Evolutionary conservation across 2,888 invertebrate genomes (phyloP).

Genomic region (Molanna angustata): DNA sequence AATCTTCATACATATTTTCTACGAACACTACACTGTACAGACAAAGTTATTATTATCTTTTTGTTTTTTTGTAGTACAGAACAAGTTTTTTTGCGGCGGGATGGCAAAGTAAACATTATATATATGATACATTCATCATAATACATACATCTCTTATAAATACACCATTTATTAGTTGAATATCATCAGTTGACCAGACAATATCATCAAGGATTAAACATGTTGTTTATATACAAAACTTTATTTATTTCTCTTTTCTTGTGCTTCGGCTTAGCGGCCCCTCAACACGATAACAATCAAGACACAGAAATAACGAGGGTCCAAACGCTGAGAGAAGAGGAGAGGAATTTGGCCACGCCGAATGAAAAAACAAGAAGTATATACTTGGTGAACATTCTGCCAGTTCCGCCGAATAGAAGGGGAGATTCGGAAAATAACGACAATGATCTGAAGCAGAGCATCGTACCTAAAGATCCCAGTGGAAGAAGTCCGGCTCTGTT

Average conservation of each 20-base stretch:
- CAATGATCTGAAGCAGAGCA: slow-evolving; percentile 11
- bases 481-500: slow-evolving; percentile 28
- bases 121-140: too few species aligned
- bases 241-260: background rate
- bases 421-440: background rate
- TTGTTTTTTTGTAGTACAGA: slow-evolving; percentile 13
- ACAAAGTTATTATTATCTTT: too few species aligned
- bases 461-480: slow-evolving; percentile 9
- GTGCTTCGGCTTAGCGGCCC: background rate
- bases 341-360: slow-evolving; percentile 3
- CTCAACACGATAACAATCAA: background rate
- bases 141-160: slow-evolving; percentile 17
- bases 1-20: too few species aligned
- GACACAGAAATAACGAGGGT: slow-evolving; percentile 29
- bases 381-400: slow-evolving; percentile 25
- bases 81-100: slow-evolving; percentile 11
- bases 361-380: slow-evolving; percentile 17
- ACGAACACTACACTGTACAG: too few species aligned
- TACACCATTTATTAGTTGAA: slow-evolving; percentile 9
- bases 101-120: slow-evolving; percentile 12
- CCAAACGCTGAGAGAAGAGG: slow-evolving; percentile 21
- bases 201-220: slow-evolving; percentile 1
- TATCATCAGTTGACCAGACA: background rate
- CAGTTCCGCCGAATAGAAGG: slow-evolving; percentile 14
- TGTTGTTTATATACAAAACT: background rate